Base-by-base conservation (phyloP, 2,797 vertebrate genomes). In the Cichlasoma orientale region DNA sequence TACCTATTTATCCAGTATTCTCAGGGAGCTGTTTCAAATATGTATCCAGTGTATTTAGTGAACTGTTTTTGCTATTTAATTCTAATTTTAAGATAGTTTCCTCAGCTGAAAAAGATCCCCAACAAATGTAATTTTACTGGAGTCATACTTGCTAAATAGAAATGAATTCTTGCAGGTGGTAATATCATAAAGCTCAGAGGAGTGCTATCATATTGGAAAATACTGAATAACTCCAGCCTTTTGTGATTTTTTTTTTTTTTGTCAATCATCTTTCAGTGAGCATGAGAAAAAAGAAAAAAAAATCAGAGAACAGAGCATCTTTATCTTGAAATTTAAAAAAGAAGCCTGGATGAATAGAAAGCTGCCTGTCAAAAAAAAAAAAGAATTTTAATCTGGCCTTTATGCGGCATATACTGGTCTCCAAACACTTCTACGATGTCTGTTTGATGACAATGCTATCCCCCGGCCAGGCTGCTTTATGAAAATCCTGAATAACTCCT, bases 351-450 rank as follows among this genome's bases (percentile, higher is more conserved):
- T 89, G 61, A 89, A 82, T 85, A 70, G 56, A 50, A 72, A 66
- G 38, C 41, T 75, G 47, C 11, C 63, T 72, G 41, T 78, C 74
- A 58, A 66, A 80, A 66, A 80, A 36, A 36, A 9, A 36, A 68
- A 77, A 81, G 85, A 90, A 89, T 86, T 86, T 90, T 70, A 84
- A 89, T 88, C 69, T 74, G 27, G 41, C 52, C 50, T 70, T 86
- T 80, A 75, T 88, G 76, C 54, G 82, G 75, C n/a, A 10, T 23
- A 56, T 16, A 31, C 21, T 72, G 36, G n/a, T 76, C 58, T 83
- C 77, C 73, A 66, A 70, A 33, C 33, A 68, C 57, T 61, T 59
- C 69, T 41, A 85, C 59, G 33, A 2, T 70, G 75, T 75, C 66
- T 23, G 3, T n/a, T 63, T 72, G 55, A 87, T 78, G 82, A 82